Base-by-base conservation (phyloP, 1,140 invertebrate genomes). In the Solenopsis invicta region DNA sequence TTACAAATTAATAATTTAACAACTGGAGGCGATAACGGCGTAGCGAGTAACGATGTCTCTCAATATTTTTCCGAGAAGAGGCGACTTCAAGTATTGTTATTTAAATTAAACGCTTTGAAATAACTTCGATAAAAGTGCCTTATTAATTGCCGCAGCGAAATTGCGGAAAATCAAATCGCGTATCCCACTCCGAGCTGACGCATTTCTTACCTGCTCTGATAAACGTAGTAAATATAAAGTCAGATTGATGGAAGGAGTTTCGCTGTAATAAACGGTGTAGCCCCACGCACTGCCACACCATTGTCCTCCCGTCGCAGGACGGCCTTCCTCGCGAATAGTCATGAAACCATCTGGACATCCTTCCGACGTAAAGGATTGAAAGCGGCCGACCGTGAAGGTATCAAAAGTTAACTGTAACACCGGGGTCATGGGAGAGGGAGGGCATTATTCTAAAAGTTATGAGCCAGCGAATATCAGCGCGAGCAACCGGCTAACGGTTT, bases 281-380 rank as follows among this genome's bases (percentile, higher is more conserved):
- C 97, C 97, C 97, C 97, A 98, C 6, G 97, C 97, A 56, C 97
- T 97, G 21, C 98, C 98, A 92, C 98, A 98, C 97, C 97, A 98
- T 94, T 97, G 97, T 2, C 98, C 98, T n/a, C 96, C 97, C 16
- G 97, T 97, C 9, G 96, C 96, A 1, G 97, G 97, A 2, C 97
- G 96, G 90, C 97, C 97, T 41, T 96, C 95, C 94, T 98, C 98
- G 87, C 96, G 96, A 41, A 98, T 98, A 52, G 96, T 97, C 96
- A 98, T 97, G 95, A 97, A 97, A 21, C 97, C 97, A 91, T 98
- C 97, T 1, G 97, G 97, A 94, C 97, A 98, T 61, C 97, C 97
- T 62, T 97, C 97, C n/a, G 96, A 96, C 56, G 97, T 97, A 94
- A 97, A 97, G 18, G 97, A 97, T 89, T 97, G 96, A 92, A 97